Conservation (phyloP, 2,797 vertebrate genomes). For the Rousettus madagascariensis region DNA sequence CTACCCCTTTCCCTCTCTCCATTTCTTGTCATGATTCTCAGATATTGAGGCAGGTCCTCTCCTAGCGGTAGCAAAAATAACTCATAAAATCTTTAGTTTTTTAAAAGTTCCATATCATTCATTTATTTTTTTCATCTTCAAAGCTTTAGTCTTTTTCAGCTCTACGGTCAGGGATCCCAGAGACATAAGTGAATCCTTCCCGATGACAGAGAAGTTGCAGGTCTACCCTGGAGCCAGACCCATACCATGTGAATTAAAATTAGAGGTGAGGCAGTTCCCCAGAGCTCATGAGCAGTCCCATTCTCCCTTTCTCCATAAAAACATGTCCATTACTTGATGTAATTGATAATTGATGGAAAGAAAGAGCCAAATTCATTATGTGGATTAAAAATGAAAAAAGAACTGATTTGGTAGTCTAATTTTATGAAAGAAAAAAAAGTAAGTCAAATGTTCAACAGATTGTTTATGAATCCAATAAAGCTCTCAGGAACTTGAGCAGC, state of each 20-base stretch:
- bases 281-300: neutral
- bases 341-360: neutral
- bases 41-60: neutral
- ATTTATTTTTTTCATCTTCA: neutral
- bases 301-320: neutral
- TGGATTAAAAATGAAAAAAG: neutral
- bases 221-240: neutral
- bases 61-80: neutral
- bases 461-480: neutral
- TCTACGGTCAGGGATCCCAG: neutral
- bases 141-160: neutral
- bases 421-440: neutral
- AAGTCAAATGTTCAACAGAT: neutral
- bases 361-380: neutral
- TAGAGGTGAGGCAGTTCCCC: neutral
- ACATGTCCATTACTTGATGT: neutral
- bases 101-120: neutral
- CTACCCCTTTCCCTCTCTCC: no score
- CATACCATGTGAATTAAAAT: neutral
- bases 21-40: neutral
- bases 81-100: neutral
- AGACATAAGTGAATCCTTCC: neutral
- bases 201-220: neutral
- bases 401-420: neutral
- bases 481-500: neutral